Evolutionary conservation across 1,140 invertebrate species (phyloP), one percentile per base, ranked within the genome.

Genomic region (Pomacea maculata): DNA sequence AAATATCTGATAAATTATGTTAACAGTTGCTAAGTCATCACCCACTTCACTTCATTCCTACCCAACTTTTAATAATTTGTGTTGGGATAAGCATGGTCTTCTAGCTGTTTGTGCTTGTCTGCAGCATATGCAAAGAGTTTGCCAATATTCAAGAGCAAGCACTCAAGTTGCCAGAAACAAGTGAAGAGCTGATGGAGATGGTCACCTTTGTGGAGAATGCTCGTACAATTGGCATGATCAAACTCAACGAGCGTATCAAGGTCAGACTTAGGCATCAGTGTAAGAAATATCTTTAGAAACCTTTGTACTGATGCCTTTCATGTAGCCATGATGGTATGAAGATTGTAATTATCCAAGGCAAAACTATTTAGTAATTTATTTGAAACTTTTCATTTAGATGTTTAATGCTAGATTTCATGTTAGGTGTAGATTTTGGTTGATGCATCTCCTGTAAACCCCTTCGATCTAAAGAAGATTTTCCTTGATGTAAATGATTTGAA

Each of bases 101-200:
- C 21, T 34, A 1, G 11, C 34, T 75, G 64, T 68, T 52, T 61
- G 81, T 61, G 72, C 57, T 63, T 67, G 64, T 72, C 80, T 85
- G 52, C 82, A 91, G 90, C 72, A 90, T 91, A 77, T 90, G 90
- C 82, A 77, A 86, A n/a, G 87, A 91, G 80, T 92, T 91, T 79
- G 77, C 83, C 15, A 70, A 78, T 0, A 89, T 92, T 29, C 84
- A 87, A 80, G 86, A 90, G 45, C 79, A 84, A 78, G 88, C 90
- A 15, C 79, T 89, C 67, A 89, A 86, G 57, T 83, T 84, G 21
- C 91, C 91, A 68, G 89, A 91, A 72, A 91, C 86, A 9, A 90
- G 87, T 70, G 88, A 91, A 79, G 88, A 91, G 71, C 81, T 92
- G 65, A 89, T 91, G 83, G 86, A 89, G 1, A 89, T 92, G 89